A percentile compares a stretch with the other conserved stretches of the same genome.
phyloP scores from a whole-genome alignment of 2,113 vertebrate species.

The Pachyramphus minor region DNA sequence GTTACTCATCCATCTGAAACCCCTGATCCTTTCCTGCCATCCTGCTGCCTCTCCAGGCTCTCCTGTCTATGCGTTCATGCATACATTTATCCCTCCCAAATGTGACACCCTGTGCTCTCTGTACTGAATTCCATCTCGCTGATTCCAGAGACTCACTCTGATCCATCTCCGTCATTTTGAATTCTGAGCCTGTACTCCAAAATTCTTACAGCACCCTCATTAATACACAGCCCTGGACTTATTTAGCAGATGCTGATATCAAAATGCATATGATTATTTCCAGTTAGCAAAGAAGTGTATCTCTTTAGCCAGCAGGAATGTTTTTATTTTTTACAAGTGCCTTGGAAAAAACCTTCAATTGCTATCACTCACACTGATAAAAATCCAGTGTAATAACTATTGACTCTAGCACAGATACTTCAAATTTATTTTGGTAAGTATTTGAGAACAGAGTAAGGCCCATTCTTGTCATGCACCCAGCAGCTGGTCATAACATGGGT shows the following conservation, averaged over 20 bases:
- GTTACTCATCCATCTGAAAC: constrained; percentile 54
- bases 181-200: constrained; percentile 37
- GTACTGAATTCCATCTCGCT: constrained; percentile 3
- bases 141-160: constrained; percentile 11
- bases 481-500: not conserved
- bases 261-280: constrained; percentile 54
- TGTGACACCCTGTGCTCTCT: constrained; percentile 8
- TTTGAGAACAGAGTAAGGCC: not conserved
- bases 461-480: not conserved
- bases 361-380: constrained; percentile 23
- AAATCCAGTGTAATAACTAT: constrained; percentile 9
- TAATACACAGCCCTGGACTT: constrained; percentile 43
- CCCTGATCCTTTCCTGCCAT: constrained; percentile 34
- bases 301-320: constrained; percentile 19
- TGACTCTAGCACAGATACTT: not conserved
- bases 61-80: constrained; percentile 29
- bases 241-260: constrained; percentile 55
- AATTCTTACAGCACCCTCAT: constrained; percentile 54
- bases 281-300: constrained; percentile 41
- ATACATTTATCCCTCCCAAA: constrained; percentile 39
- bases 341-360: constrained; percentile 12
- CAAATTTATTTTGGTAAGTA: not conserved
- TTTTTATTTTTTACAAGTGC: not conserved
- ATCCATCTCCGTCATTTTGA: not conserved
- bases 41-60: not conserved